phyloP scores from a whole-genome alignment of 1,140 invertebrate species.

The Drosophila melanica region DNA sequence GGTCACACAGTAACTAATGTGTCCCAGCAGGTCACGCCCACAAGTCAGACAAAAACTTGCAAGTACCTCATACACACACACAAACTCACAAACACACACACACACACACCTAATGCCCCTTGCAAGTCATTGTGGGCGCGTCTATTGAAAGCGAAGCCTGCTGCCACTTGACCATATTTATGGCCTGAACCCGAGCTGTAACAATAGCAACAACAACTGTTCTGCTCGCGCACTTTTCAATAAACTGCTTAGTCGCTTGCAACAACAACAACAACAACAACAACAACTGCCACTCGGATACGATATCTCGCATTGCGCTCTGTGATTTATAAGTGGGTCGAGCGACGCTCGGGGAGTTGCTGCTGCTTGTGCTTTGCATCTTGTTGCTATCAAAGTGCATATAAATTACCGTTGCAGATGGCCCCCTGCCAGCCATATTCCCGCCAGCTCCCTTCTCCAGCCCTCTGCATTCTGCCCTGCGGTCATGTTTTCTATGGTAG shows the following conservation, averaged over 20 bases:
- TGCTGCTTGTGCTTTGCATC: slow-evolving; percentile 58
- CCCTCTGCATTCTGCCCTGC: not conserved
- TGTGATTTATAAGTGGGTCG: slow-evolving; percentile 67
- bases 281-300: slow-evolving; percentile 6
- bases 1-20: slow-evolving; percentile 35
- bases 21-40: slow-evolving; percentile 30
- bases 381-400: slow-evolving; percentile 80
- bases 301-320: slow-evolving; percentile 49
- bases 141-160: slow-evolving; percentile 42
- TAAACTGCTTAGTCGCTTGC: slow-evolving; percentile 73
- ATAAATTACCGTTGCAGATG: slow-evolving; percentile 67
- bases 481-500: slow-evolving; percentile 3
- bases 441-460: not conserved
- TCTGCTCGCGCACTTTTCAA: slow-evolving; percentile 64
- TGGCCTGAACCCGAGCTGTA: slow-evolving; percentile 9
- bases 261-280: slow-evolving; percentile 13
- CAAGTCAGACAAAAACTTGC: slow-evolving; percentile 19
- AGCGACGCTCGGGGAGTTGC: slow-evolving; percentile 9
- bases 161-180: slow-evolving; percentile 50
- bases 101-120: slow-evolving; percentile 6
- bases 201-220: slow-evolving; percentile 7
- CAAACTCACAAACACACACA: not conserved
- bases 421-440: not conserved
- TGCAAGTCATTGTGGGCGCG: slow-evolving; percentile 36
- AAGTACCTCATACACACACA: not conserved